Conservation (phyloP, 1,140 invertebrate species). For the Drosophila watanabei region DNA sequence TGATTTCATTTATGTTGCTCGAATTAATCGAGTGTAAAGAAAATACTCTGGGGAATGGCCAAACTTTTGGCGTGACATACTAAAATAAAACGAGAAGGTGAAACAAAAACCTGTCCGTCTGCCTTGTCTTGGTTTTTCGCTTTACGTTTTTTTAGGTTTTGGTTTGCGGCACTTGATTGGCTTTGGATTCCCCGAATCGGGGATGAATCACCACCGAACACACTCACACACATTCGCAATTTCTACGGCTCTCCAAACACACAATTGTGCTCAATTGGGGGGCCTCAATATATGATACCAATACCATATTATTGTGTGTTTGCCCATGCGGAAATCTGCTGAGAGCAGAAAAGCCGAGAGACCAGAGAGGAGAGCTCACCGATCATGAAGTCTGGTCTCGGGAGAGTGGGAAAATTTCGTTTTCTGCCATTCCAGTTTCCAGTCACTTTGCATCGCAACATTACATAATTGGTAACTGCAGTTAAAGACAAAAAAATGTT, state of each 20-base stretch:
- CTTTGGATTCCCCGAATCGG: slow-evolving; percentile 75
- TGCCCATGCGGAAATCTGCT: slow-evolving; percentile 64
- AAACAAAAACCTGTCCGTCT: slow-evolving; percentile 66
- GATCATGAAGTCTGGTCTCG: slow-evolving; percentile 8
- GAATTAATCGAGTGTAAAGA: background rate
- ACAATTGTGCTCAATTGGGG: slow-evolving; percentile 15
- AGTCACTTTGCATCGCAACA: slow-evolving; percentile 53
- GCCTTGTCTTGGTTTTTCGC: slow-evolving; percentile 34
- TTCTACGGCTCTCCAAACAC: slow-evolving; percentile 28
- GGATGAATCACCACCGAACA: slow-evolving; percentile 56
- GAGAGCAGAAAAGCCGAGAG: slow-evolving; percentile 23
- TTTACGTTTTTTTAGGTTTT: slow-evolving; percentile 13
- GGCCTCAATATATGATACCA: background rate
- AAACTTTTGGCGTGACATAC: slow-evolving; percentile 32
- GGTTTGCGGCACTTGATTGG: slow-evolving; percentile 63
- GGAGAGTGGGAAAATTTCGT: slow-evolving; percentile 22
- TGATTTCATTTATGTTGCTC: background rate
- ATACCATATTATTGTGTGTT: background rate
- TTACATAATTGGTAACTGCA: slow-evolving; percentile 68
- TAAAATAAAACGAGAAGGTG: slow-evolving; percentile 14
- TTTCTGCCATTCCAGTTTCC: slow-evolving; percentile 49
- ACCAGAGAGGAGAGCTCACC: background rate
- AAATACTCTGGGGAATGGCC: slow-evolving; percentile 16
- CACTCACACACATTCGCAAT: slow-evolving; percentile 21
- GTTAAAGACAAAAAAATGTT: background rate